These are phyloP conservation scores for Xiphorhynchus elegans DNA, from an alignment of 2,113 vertebrate genomes.

Conservation along the genomic window DNA sequence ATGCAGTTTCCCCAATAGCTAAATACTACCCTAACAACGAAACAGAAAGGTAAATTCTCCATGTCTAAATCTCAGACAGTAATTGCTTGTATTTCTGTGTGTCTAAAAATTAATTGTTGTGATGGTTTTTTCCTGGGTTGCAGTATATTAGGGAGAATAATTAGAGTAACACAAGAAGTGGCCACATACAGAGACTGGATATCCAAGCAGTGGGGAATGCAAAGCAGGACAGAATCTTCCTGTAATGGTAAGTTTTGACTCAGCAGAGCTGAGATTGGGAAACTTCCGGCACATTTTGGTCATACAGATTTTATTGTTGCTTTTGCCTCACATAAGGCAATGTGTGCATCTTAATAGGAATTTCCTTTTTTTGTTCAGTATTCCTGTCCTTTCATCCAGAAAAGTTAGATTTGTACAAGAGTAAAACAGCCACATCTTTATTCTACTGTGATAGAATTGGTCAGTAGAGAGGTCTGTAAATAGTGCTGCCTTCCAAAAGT, in stretches of 20 bases:
- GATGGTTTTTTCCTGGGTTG: neutral
- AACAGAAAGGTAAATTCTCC: slow-evolving; percentile 86
- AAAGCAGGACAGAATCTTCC: slow-evolving; percentile 80
- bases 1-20: slow-evolving; percentile 93
- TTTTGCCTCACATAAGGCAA: neutral
- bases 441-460: neutral
- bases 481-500: neutral
- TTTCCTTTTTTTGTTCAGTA: neutral
- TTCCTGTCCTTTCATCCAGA: neutral
- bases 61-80: neutral
- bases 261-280: neutral
- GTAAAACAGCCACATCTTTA: neutral
- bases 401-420: neutral
- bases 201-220: slow-evolving; percentile 87
- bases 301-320: neutral
- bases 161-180: slow-evolving; percentile 95
- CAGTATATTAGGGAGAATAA: slow-evolving; percentile 96
- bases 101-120: neutral
- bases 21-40: slow-evolving; percentile 96
- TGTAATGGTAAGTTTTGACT: slow-evolving; percentile 83
- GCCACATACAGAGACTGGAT: slow-evolving; percentile 96
- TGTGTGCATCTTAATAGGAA: neutral
- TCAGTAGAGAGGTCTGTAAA: neutral
- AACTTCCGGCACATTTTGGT: neutral
- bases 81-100: neutral